phyloP scores from a whole-genome alignment of 2,888 invertebrate species.

The Drosophila differens region DNA sequence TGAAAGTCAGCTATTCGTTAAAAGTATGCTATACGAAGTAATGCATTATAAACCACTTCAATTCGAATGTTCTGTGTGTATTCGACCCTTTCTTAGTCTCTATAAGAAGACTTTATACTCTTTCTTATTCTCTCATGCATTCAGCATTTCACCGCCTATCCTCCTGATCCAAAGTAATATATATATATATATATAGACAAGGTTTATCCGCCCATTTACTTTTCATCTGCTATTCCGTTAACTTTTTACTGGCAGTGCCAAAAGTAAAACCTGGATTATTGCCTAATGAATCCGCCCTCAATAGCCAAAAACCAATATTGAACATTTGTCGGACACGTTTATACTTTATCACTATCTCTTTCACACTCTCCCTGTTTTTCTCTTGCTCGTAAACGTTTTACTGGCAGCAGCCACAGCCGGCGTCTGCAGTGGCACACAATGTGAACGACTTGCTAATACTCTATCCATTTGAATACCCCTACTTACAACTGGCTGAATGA shows the following conservation, averaged over 20 bases:
- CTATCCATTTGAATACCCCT: not conserved
- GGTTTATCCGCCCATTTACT: not conserved
- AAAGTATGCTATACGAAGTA: not conserved
- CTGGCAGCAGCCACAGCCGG: not conserved
- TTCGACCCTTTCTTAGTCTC: not conserved
- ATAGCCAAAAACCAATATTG: constrained; percentile 2
- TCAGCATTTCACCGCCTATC: not conserved
- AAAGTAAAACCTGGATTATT: not conserved
- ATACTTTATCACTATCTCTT: not conserved
- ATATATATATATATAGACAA: not conserved
- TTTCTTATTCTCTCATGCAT: not conserved
- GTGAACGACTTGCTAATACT: not conserved
- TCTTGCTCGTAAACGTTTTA: constrained; percentile 2
- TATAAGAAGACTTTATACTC: not conserved
- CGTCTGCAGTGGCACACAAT: not conserved
- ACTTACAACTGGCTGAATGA: not conserved
- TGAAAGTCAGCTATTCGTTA: too few relatives aligned
- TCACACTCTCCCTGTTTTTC: not conserved
- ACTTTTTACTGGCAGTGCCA: not conserved
- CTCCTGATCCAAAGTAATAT: not conserved
- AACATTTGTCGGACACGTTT: not conserved
- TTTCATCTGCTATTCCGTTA: not conserved
- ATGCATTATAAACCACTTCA: not conserved
- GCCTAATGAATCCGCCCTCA: constrained; percentile 1
- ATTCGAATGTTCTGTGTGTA: not conserved